These are phyloP conservation scores for Drosophila gunungcola DNA, from an alignment of 1,140 invertebrate species.

Conservation along the genomic window DNA sequence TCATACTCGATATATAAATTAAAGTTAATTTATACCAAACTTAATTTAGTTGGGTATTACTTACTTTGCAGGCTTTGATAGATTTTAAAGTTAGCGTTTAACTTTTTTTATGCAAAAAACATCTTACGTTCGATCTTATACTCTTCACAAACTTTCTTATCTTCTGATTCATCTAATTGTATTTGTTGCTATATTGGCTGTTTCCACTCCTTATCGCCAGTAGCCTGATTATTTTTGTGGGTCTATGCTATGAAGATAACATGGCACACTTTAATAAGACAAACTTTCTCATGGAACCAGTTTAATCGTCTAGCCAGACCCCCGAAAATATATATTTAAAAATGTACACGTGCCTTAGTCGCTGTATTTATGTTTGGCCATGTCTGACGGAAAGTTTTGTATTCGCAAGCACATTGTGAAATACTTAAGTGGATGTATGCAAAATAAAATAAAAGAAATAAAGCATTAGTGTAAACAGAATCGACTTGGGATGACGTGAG, in stretches of 20 bases:
- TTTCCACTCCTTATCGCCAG: constrained; percentile 37
- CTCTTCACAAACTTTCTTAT: not conserved
- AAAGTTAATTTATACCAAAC: no score
- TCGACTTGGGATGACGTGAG: constrained; percentile 9
- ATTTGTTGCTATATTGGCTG: constrained; percentile 1
- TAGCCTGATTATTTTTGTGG: constrained; percentile 3
- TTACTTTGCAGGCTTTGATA: no score
- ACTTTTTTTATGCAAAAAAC: not conserved
- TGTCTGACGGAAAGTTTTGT: constrained; percentile 66
- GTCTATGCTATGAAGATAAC: constrained; percentile 11
- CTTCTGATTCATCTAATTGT: not conserved
- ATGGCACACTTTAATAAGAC: constrained; percentile 32
- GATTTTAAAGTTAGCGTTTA: not conserved
- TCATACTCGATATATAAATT: no score
- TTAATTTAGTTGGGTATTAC: no score
- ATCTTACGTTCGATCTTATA: not conserved
- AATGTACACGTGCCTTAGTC: constrained; percentile 17
- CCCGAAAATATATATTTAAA: not conserved
- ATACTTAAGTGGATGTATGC: constrained; percentile 8
- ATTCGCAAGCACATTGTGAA: constrained; percentile 22
- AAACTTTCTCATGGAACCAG: constrained; percentile 16
- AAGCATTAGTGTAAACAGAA: constrained; percentile 8
- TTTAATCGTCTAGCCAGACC: constrained; percentile 33
- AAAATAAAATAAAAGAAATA: not conserved
- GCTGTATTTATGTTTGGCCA: constrained; percentile 35